Conservation (phyloP, 2,888 invertebrate species). For the Nebria brevicollis region DNA sequence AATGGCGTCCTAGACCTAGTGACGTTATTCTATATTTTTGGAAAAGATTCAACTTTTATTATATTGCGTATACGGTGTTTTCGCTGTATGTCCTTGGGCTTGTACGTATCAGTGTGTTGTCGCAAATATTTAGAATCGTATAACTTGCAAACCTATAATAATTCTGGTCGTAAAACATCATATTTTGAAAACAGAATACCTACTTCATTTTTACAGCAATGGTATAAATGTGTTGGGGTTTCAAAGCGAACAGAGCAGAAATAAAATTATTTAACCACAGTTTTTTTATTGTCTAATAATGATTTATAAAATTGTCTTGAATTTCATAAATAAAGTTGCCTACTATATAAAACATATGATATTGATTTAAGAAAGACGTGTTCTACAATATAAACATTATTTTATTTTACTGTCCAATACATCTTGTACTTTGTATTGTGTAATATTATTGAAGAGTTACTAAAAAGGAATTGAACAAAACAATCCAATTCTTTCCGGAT, state of each 20-base stretch:
- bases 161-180: background rate
- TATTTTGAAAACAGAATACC: background rate
- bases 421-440: background rate
- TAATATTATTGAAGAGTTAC: slow-evolving; percentile 21
- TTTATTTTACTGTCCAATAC: background rate
- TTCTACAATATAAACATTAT: background rate
- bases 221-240: background rate
- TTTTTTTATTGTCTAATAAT: no score
- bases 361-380: background rate
- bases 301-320: no score
- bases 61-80: slow-evolving; percentile 12
- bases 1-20: slow-evolving; percentile 17
- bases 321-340: no score
- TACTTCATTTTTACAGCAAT: no score
- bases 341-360: background rate
- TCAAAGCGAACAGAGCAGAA: background rate
- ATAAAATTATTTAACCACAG: no score
- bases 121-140: background rate
- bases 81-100: background rate
- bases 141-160: background rate
- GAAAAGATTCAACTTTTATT: slow-evolving; percentile 36
- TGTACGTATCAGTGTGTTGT: background rate
- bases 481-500: slow-evolving; percentile 37
- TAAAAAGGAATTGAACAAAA: slow-evolving; percentile 23
- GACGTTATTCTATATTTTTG: slow-evolving; percentile 30